Base-by-base conservation (phyloP, 2,113 vertebrate species). In the Nothobranchius kuhntae region DNA sequence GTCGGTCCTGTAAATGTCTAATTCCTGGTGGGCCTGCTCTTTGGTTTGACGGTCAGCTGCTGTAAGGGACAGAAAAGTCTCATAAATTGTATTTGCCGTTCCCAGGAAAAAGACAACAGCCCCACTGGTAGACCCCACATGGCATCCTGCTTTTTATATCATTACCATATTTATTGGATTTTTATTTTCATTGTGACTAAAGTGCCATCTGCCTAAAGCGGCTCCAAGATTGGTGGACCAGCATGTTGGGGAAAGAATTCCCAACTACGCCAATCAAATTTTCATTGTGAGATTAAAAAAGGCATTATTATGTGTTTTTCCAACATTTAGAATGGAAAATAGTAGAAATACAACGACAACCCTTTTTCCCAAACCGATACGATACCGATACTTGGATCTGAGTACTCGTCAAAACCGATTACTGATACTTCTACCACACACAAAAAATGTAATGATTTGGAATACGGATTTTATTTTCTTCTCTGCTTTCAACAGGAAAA, bases 121-220 rank as follows among this genome's bases (percentile, higher is more conserved):
- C 59, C 84, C 80, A 73, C 65, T 71, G 53, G 70, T 62, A 68
- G 81, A 83, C 82, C 77, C 73, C 80, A 75, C 82, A 85, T 80
- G 78, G 80, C 83, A 66, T 80, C 68, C 44, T 78, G 78, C 84
- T 78, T 93, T 92, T 91, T 82, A 87, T 91, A 91, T 89, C 89
- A 94, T 94, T 93, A 93, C 88, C 92, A 93, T 93, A 89, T 93
- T 93, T 93, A 94, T 93, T 94, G 91, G 92, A 93, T 93, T 93
- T 93, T 92, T 92, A 93, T 92, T 93, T 86, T 89, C 81, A 70
- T 81, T 47, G 78, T 79, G 84, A 93, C 89, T 93, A 94, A 92
- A 81, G 87, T 65, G 71, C 90, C 92, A 93, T 93, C 93, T 93
- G 93, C 89, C 87, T 81, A 65, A 71, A 83, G 79, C 83, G 75